Percentiles rank a stretch among this genome's conserved stretches.
phyloP scores from a whole-genome alignment of 1,140 invertebrate species.

The Brachionus asplanchnoidis region DNA sequence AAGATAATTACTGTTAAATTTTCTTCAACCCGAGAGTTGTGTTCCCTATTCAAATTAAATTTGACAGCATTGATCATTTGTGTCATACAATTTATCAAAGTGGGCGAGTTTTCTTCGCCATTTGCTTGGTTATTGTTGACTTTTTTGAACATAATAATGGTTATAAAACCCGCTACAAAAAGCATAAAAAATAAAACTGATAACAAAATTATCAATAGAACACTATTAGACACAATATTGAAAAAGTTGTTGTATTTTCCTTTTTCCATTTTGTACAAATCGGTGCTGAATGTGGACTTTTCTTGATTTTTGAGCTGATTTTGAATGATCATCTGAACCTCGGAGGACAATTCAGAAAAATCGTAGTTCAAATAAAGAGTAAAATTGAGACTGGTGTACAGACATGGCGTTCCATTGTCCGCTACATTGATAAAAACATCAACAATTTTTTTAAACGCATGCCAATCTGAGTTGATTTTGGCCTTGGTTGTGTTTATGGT shows the following conservation, averaged over 20 bases:
- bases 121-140: neutral
- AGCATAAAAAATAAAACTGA: conserved; percentile 20
- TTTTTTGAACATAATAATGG: conserved; percentile 27
- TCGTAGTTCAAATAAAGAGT: conserved; percentile 21
- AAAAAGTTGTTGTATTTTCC: conserved; percentile 10
- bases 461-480: neutral
- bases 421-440: neutral
- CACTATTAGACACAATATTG: conserved; percentile 11
- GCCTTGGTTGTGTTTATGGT: neutral
- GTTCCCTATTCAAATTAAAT: neutral
- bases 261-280: neutral
- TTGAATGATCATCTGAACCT: neutral
- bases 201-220: neutral
- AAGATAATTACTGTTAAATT: neutral
- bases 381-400: neutral
- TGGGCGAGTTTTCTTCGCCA: neutral
- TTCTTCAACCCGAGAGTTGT: neutral
- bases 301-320: neutral
- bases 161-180: neutral
- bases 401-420: neutral
- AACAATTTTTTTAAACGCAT: neutral
- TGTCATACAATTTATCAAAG: neutral
- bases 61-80: neutral
- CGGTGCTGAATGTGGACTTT: neutral
- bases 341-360: neutral